phyloP scores from a whole-genome alignment of 2,797 vertebrate species.

The Megaceryle alcyon region DNA sequence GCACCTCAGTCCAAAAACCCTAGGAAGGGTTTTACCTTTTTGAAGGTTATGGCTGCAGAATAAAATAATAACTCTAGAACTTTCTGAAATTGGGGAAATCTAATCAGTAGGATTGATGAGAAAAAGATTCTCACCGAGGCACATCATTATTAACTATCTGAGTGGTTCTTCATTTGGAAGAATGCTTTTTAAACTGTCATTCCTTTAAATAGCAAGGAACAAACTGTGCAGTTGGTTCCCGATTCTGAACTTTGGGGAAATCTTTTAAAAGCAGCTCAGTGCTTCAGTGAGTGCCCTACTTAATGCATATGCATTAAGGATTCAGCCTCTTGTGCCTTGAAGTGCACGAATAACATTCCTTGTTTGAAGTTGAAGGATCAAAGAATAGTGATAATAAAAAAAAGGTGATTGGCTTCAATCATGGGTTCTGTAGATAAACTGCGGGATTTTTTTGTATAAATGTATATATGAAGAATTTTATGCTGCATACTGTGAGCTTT shows the following conservation, averaged over 20 bases:
- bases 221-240: neutral
- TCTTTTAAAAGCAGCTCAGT: slow-evolving; percentile 2
- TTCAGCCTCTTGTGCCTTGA: neutral
- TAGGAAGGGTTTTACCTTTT: neutral
- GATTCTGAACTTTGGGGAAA: neutral
- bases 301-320: neutral
- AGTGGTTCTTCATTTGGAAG: neutral
- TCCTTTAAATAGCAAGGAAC: neutral
- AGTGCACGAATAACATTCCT: neutral
- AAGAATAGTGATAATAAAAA: neutral
- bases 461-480: neutral
- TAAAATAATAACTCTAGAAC: neutral
- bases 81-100: neutral
- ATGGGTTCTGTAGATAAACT: neutral
- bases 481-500: neutral
- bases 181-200: neutral
- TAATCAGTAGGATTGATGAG: neutral
- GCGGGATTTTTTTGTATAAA: neutral
- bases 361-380: slow-evolving; percentile 9
- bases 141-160: neutral
- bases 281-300: neutral
- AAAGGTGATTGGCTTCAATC: neutral
- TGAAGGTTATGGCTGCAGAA: neutral
- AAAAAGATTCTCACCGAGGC: neutral
- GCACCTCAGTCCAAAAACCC: neutral